Percentiles rank a stretch among this genome's conserved stretches.
Conservation (phyloP, 2,888 invertebrate genomes). For the Drosophila tanythrix region DNA sequence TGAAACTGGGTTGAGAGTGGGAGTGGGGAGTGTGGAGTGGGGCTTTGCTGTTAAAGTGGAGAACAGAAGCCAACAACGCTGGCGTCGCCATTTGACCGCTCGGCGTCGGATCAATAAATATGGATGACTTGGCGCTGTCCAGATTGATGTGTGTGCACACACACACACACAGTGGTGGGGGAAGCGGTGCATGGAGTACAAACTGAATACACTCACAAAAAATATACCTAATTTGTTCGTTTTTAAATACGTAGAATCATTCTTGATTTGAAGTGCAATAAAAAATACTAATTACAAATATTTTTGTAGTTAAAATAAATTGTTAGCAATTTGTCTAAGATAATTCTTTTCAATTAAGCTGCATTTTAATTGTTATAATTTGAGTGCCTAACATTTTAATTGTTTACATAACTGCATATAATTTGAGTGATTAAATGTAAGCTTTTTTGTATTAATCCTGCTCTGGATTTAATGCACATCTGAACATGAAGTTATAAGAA, state of each 20-base stretch:
- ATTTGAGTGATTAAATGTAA: background rate
- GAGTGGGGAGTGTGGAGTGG: background rate
- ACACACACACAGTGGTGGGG: constrained; percentile 5
- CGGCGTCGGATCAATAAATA: constrained; percentile 76
- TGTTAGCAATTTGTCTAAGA: background rate
- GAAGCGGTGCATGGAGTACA: background rate
- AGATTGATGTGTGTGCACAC: constrained; percentile 64
- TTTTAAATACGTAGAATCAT: too few relatives aligned
- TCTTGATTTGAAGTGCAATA: background rate
- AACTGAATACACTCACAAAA: constrained; percentile 1
- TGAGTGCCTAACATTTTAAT: background rate
- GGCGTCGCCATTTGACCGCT: constrained; percentile 62
- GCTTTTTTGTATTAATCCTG: background rate
- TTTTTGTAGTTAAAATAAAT: background rate
- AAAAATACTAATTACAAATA: background rate
- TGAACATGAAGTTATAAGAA: background rate
- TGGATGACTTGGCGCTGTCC: constrained; percentile 74
- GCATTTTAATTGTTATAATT: background rate
- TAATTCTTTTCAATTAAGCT: background rate
- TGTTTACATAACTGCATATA: background rate
- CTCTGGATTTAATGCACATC: background rate
- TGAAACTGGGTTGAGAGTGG: constrained; percentile 1
- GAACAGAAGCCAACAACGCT: constrained; percentile 61
- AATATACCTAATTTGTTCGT: background rate
- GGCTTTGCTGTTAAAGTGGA: constrained; percentile 4